These are phyloP conservation scores for Cyprinus carpio DNA, from an alignment of 2,113 vertebrate species.

Conservation along the genomic window DNA sequence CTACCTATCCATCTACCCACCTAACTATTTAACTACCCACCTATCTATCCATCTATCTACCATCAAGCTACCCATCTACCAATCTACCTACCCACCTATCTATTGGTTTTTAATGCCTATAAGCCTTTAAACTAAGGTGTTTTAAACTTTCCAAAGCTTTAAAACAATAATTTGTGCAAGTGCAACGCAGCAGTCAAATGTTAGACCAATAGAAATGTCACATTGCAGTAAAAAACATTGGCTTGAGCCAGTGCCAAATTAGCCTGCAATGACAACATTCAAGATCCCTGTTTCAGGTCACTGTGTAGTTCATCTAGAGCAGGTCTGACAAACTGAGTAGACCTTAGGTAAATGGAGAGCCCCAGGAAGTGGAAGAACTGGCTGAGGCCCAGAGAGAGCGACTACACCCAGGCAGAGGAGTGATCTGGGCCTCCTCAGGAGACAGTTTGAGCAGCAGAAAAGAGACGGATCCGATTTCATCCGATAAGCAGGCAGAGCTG, in stretches of 20 bases:
- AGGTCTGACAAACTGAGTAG: slow-evolving; percentile 37
- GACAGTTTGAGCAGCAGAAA: slow-evolving; percentile 30
- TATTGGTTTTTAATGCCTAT: background rate
- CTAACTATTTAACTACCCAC: too few species aligned
- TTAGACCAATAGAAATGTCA: background rate
- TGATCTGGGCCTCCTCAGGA: slow-evolving; percentile 29
- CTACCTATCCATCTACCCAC: background rate
- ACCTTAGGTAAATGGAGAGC: slow-evolving; percentile 43
- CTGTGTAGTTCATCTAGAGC: slow-evolving; percentile 34
- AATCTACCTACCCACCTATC: background rate
- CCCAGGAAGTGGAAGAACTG: slow-evolving; percentile 43
- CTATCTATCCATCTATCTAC: background rate
- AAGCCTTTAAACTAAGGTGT: background rate
- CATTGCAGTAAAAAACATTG: background rate
- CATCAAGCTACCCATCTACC: too few species aligned
- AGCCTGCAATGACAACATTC: slow-evolving; percentile 17
- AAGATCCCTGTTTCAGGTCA: slow-evolving; percentile 37
- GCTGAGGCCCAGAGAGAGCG: slow-evolving; percentile 42
- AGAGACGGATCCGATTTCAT: slow-evolving; percentile 45
- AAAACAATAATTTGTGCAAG: background rate
- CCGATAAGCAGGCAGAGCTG: slow-evolving; percentile 41
- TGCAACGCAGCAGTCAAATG: background rate
- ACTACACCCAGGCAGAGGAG: slow-evolving; percentile 21
- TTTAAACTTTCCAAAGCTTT: background rate
- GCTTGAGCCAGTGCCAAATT: background rate